These are phyloP conservation scores for Hecatera dysodea DNA, from an alignment of 2,888 invertebrate genomes.

Conservation along the genomic window DNA sequence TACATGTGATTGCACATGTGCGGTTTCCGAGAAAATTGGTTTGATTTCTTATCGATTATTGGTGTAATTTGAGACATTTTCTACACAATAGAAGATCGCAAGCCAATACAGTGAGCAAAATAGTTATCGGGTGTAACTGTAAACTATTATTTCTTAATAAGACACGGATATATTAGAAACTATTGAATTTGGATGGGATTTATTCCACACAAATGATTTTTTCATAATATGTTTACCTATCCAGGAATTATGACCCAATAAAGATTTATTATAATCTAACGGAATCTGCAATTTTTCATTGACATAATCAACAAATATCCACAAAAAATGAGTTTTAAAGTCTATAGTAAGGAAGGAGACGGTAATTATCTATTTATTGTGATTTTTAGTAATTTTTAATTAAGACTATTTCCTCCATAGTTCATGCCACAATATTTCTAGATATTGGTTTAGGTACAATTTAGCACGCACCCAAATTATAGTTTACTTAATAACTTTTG, in stretches of 20 bases:
- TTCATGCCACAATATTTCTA: slow-evolving; percentile 26
- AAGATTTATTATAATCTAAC: too few species aligned
- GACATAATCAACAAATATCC: neutral
- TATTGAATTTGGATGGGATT: too few species aligned
- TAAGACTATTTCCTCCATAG: slow-evolving; percentile 3
- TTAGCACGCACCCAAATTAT: slow-evolving; percentile 54
- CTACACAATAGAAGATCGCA: too few species aligned
- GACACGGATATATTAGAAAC: too few species aligned
- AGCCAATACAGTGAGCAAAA: too few species aligned
- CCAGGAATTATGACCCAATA: too few species aligned
- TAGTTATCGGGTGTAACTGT: too few species aligned
- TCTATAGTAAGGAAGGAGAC: neutral
- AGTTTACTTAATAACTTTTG: slow-evolving; percentile 10
- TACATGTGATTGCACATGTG: neutral
- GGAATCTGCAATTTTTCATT: too few species aligned
- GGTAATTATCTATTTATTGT: slow-evolving; percentile 2
- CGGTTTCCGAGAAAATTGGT: neutral
- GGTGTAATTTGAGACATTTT: neutral
- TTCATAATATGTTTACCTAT: too few species aligned
- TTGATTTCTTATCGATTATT: neutral
- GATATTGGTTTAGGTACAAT: slow-evolving; percentile 50
- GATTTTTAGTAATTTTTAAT: neutral
- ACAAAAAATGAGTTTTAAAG: neutral
- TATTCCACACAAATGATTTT: too few species aligned
- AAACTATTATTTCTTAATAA: too few species aligned